These are phyloP conservation scores for Chlorocebus sabaeus DNA, from an alignment of 2,113 vertebrate genomes.

Conservation along the genomic window DNA sequence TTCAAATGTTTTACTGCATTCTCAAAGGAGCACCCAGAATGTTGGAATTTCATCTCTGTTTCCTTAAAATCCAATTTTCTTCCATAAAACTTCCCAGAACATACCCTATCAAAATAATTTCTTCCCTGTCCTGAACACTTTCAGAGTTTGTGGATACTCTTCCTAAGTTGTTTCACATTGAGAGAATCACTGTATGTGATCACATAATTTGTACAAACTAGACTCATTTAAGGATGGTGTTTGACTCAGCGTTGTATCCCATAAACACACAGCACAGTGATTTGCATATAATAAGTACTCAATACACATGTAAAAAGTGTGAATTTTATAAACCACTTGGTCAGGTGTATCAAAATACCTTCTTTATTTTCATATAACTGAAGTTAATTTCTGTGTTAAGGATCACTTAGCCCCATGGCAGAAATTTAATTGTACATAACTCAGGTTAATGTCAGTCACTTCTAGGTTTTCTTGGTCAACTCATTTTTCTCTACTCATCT, in stretches of 20 bases:
- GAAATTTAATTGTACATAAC: not conserved
- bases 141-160: not conserved
- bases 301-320: not conserved
- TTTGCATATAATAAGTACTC: too few species aligned
- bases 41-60: not conserved
- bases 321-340: not conserved
- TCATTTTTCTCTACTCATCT: not conserved
- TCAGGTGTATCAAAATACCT: not conserved
- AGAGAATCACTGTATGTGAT: not conserved
- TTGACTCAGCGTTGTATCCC: not conserved
- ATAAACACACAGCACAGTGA: not conserved
- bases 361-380: not conserved
- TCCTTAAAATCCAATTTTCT: not conserved
- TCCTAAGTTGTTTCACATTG: not conserved
- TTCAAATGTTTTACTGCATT: not conserved
- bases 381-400: not conserved
- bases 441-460: not conserved
- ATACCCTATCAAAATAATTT: not conserved
- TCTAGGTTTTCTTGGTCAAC: not conserved
- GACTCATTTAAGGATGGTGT: not conserved
- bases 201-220: not conserved
- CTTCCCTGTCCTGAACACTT: not conserved
- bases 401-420: not conserved
- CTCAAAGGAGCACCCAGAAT: not conserved
- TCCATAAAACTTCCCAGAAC: not conserved